Evolutionary conservation across 2,797 vertebrate species (phyloP), one percentile per base, ranked within the genome.

Genomic region (Knipowitschia caucasica): DNA sequence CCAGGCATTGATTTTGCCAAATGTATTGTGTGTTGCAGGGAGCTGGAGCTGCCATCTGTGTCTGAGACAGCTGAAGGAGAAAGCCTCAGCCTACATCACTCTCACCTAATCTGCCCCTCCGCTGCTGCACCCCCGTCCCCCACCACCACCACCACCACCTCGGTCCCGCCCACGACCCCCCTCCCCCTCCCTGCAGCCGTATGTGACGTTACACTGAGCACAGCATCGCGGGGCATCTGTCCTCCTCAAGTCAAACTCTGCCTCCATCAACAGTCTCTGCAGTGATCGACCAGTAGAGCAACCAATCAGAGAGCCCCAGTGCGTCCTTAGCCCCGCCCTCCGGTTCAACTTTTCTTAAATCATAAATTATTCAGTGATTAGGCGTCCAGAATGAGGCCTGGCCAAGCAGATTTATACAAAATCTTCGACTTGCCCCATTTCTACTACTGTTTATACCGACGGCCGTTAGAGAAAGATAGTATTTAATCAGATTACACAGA

Each of bases 1-100:
- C 1, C 20, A 11, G 9, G 20, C 9, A 38, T 20, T 18, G 17
- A 39, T 7, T n/a, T 12, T 20, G 46, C 24, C 9, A 14, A 7
- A 34, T 50, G 5, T 50, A 67, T 50, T 65, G 56, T 76, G 62
- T 75, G 46, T 69, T 55, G 4, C 86, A 95, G 94, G 94, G 69
- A 96, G 94, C 80, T 96, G 94, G 94, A 96, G 94, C 69, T 96
- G 94, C 83, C 93, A 95, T 83, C 89, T 95, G 76, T 96, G 94
- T 87, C 89, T 95, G 71, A 91, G 92, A 84, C 94, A 95, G 83
- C 89, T 95, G 82, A 96, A 95, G 78, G 94, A 96, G 74, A 96
- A 95, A 85, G 94, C 94, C 23, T 95, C 94, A 11, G 94, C 94
- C 74, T 96, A 95, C 85, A 96, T 96, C 87, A 96, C 94, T 44